A percentile compares a stretch with the other conserved stretches of the same genome.
phyloP scores from a whole-genome alignment of 1,140 invertebrate genomes.

The Phocides pigmalion region DNA sequence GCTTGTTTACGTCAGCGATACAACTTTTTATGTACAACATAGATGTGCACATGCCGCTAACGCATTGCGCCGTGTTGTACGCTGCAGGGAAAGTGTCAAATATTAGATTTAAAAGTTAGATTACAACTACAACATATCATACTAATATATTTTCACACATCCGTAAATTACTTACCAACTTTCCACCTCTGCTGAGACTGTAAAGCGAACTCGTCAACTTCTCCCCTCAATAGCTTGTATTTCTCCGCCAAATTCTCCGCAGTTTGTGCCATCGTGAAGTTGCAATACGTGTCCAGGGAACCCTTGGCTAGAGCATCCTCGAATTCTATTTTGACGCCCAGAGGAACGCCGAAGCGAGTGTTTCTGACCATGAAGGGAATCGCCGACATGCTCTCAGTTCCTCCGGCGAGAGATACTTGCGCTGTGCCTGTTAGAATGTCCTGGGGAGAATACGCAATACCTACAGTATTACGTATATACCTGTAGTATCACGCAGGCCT shows the following conservation, averaged over 20 bases:
- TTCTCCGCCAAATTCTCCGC: conserved; percentile 98
- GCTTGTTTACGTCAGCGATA: no score
- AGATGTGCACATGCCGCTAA: no score
- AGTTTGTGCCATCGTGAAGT: conserved; percentile 97
- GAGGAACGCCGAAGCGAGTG: conserved; percentile 93
- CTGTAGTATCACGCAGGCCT: no score
- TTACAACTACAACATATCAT: no score
- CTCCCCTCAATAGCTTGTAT: conserved; percentile 92
- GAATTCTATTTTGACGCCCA: conserved; percentile 91
- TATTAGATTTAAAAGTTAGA: no score
- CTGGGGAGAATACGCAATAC: conserved; percentile 91
- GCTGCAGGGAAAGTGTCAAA: no score
- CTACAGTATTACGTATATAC: no score
- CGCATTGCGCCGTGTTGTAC: no score
- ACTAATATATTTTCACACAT: no score
- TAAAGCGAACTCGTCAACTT: conserved; percentile 95
- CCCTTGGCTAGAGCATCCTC: conserved; percentile 93
- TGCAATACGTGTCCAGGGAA: conserved; percentile 94
- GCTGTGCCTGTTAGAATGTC: conserved; percentile 95
- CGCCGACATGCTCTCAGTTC: conserved; percentile 97
- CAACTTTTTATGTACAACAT: no score
- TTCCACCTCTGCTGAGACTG: conserved; percentile 93
- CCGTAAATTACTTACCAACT: conserved; percentile 88
- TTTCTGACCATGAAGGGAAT: conserved; percentile 94
- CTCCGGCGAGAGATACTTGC: conserved; percentile 94